A percentile compares a stretch with the other conserved stretches of the same genome.
phyloP scores from a whole-genome alignment of 2,888 invertebrate species.

The Nomada flava region DNA sequence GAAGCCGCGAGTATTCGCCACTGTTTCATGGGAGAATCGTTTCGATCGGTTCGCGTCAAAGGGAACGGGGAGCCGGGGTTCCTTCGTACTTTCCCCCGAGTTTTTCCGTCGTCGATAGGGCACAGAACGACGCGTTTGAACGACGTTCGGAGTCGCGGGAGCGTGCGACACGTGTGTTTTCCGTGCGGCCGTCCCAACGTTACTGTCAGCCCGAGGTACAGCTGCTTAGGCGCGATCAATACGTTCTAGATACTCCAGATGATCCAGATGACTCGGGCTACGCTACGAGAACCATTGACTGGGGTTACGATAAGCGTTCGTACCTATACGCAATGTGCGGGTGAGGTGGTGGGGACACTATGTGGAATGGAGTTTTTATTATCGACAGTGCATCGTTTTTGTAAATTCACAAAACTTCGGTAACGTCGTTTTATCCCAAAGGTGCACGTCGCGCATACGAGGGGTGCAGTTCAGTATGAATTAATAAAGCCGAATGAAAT shows the following conservation, averaged over 20 bases:
- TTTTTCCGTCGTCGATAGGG: constrained; percentile 25
- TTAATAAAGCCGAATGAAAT: too few species aligned
- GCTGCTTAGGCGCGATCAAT: constrained; percentile 82
- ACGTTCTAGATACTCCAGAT: constrained; percentile 81
- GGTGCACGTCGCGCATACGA: too few species aligned
- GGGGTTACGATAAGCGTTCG: constrained; percentile 28
- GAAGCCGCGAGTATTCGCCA: not conserved
- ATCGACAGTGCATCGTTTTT: too few species aligned
- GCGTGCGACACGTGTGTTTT: constrained; percentile 76
- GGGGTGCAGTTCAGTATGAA: too few species aligned
- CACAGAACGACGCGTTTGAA: constrained; percentile 8
- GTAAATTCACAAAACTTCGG: too few species aligned
- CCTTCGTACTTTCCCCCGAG: constrained; percentile 51
- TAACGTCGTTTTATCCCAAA: too few species aligned
- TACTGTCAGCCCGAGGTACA: constrained; percentile 79
- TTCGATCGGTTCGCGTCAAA: constrained; percentile 10
- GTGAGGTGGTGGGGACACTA: too few species aligned
- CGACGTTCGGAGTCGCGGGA: constrained; percentile 50
- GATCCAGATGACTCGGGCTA: constrained; percentile 66
- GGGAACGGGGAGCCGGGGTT: not conserved
- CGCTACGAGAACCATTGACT: constrained; percentile 61
- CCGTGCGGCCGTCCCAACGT: constrained; percentile 79
- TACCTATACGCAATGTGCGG: too few species aligned
- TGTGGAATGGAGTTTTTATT: too few species aligned
- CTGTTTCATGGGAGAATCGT: constrained; percentile 2